Conservation (phyloP, 30 jellyfish, hydroid and myxozoan species). For the Hydra vulgaris region DNA sequence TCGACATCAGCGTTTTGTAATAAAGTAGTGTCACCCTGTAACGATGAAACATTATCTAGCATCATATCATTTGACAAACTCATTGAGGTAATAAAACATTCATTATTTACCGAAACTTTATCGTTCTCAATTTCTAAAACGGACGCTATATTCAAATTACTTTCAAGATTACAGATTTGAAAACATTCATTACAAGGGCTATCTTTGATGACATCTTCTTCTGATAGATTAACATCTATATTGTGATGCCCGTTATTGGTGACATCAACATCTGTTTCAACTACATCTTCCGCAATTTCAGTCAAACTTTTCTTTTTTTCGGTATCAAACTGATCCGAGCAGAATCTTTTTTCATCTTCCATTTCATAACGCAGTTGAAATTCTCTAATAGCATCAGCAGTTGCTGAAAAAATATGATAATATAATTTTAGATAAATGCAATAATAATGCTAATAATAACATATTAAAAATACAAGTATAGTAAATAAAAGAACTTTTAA, state of each 20-base stretch:
- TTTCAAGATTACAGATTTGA: neutral
- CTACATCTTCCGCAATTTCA: too few relatives aligned
- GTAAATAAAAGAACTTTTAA: neutral
- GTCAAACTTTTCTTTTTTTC: neutral
- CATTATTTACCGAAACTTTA: neutral
- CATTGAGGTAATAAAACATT: neutral
- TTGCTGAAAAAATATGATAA: neutral
- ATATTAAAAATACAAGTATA: neutral
- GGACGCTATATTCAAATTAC: neutral
- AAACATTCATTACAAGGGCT: neutral
- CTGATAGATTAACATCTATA: too few relatives aligned
- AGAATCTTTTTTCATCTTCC: neutral
- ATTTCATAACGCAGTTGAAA: neutral
- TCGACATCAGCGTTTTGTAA: neutral
- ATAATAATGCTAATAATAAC: too few relatives aligned
- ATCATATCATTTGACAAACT: neutral
- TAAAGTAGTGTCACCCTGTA: neutral
- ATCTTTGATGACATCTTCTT: neutral
- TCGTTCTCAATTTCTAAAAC: neutral
- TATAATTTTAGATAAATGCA: too few relatives aligned
- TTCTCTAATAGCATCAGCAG: slow-evolving; percentile 20
- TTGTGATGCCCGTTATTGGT: too few relatives aligned
- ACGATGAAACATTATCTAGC: neutral
- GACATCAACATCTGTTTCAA: too few relatives aligned
- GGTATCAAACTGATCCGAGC: neutral